Conservation (phyloP, 2,888 invertebrate genomes). For the Xestia ashworthii region DNA sequence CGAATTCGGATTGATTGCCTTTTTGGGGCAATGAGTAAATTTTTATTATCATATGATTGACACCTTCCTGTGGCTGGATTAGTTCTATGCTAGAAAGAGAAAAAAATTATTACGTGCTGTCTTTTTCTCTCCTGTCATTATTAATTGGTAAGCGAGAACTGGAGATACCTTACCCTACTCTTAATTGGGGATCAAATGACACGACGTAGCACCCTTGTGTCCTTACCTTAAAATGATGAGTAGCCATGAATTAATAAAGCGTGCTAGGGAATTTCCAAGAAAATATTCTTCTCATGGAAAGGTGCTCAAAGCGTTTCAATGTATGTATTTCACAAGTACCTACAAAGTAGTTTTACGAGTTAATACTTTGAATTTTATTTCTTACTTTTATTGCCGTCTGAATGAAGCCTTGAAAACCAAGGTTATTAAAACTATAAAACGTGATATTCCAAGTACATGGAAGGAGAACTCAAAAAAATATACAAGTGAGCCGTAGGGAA, state of each 20-base stretch:
- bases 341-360: slow-evolving; percentile 54
- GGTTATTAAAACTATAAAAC: slow-evolving; percentile 58
- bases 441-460: slow-evolving; percentile 34
- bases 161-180: background rate
- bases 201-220: background rate
- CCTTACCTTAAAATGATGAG: slow-evolving; percentile 23
- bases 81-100: background rate
- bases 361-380: slow-evolving; percentile 52
- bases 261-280: background rate
- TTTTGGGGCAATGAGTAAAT: slow-evolving; percentile 57
- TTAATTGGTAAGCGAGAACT: background rate
- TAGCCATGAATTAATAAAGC: slow-evolving; percentile 8
- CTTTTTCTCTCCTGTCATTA: background rate
- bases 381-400: slow-evolving; percentile 45
- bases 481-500: slow-evolving; percentile 45
- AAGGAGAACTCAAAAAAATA: slow-evolving; percentile 44
- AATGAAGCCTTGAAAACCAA: slow-evolving; percentile 36
- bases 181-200: slow-evolving; percentile 34
- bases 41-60: slow-evolving; percentile 31
- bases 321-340: slow-evolving; percentile 32
- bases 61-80: slow-evolving; percentile 11
- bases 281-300: slow-evolving; percentile 10
- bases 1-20: slow-evolving; percentile 71
- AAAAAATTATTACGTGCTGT: background rate
- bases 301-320: slow-evolving; percentile 6